Base-by-base conservation (phyloP, 2,113 vertebrate species). In the Dipodomys spectabilis region DNA sequence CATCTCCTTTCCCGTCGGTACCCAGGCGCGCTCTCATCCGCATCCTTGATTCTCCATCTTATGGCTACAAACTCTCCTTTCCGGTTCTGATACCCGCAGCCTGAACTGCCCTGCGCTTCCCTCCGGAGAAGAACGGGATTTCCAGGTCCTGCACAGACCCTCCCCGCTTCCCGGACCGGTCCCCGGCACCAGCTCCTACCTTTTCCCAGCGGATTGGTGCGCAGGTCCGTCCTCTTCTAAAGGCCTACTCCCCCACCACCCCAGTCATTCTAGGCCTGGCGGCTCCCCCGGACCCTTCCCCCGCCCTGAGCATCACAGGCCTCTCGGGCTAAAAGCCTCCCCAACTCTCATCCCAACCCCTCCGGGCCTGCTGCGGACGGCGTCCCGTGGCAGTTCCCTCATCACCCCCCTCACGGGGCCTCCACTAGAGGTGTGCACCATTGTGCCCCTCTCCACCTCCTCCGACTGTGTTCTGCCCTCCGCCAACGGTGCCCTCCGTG, bases 271-370 rank as follows among this genome's bases (percentile, higher is more conserved):
- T 35, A 32, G 84, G 62, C 49, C 49, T 22, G 49, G 23, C 35
- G 22, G 90, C 65, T 90, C 57, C 49, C 67, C 25, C 19, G 13
- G 60, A 64, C 25, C 81, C 77, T 91, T 44, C 84, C 93, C 69
- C 88, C 49, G 60, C 82, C 72, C 78, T 57, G 49, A 96, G 68
- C 93, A 95, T 77, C 92, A 71, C 74, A 93, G 97, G 92, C 92
- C 93, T 94, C n/a, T n/a, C 60, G 15, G n/a, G 39, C 86, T 86
- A 90, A 94, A 82, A 12, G 91, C 86, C 82, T 92, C 62, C 69
- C 67, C 67, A 49, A n/a, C 78, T 53, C 85, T 30, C 60, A 64
- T 10, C 71, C 32, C 45, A 87, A 57, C 7, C 67, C 69, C 27
- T 39, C 88, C 0, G 65, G 72, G 71, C 88, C 88, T 80, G 80